Percentiles rank a stretch among this genome's conserved stretches.
phyloP scores from a whole-genome alignment of 1,140 invertebrate species.

The Aphaenogaster floridana region DNA sequence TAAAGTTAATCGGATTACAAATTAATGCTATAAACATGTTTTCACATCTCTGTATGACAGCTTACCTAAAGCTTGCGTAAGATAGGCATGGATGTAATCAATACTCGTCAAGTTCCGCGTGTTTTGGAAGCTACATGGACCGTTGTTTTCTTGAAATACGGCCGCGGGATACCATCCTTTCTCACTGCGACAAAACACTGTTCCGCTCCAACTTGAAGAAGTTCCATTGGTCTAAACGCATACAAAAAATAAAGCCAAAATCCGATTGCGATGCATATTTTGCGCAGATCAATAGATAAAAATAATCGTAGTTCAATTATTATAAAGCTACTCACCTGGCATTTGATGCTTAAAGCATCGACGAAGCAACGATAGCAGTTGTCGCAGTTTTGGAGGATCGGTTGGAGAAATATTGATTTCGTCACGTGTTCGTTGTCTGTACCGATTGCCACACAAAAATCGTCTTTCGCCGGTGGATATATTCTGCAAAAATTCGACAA shows the following conservation, averaged over 20 bases:
- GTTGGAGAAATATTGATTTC: conserved; percentile 84
- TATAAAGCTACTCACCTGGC: conserved; percentile 79
- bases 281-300: neutral
- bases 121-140: conserved; percentile 86
- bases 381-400: conserved; percentile 85
- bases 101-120: conserved; percentile 85
- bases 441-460: conserved; percentile 88
- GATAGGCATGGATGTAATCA: conserved; percentile 85
- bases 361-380: conserved; percentile 87
- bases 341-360: conserved; percentile 77
- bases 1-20: neutral
- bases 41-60: neutral
- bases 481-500: conserved; percentile 71
- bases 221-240: conserved; percentile 61
- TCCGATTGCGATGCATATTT: conserved; percentile 4
- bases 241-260: conserved; percentile 3
- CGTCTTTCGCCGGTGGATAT: conserved; percentile 81
- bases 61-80: conserved; percentile 85
- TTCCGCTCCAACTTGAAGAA: conserved; percentile 87
- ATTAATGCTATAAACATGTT: neutral
- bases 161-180: conserved; percentile 89
- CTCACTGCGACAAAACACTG: conserved; percentile 88
- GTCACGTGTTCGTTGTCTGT: conserved; percentile 83
- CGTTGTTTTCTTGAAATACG: conserved; percentile 86
- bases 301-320: neutral